Percentiles rank a stretch among this genome's conserved stretches.
Conservation (phyloP, 2,797 vertebrate species). For the Crypturellus tataupa region DNA sequence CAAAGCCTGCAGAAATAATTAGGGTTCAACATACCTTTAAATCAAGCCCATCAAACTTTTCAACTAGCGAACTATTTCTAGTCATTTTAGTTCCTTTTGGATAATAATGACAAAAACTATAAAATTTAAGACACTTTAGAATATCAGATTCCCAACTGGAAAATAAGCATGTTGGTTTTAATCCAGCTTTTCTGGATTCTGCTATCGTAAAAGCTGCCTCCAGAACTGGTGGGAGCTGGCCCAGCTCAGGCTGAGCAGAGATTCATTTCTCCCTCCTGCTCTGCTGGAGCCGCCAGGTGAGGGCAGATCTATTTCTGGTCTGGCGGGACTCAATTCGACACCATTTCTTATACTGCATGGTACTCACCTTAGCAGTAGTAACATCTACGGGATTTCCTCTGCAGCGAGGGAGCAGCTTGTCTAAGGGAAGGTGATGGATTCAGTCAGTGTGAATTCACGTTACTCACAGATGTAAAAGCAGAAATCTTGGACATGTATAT, state of each 20-base stretch:
- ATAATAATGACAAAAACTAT: neutral
- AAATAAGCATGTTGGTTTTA: neutral
- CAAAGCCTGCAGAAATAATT: conserved; percentile 31
- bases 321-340: neutral
- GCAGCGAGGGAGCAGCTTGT: neutral
- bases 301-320: neutral
- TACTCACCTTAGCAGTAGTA: neutral
- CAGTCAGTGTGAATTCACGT: neutral
- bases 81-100: neutral
- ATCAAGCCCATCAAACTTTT: neutral
- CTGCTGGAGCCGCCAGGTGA: neutral
- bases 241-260: neutral
- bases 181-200: conserved; percentile 7
- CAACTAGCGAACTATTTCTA: neutral
- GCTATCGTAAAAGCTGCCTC: neutral
- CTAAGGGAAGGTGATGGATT: neutral
- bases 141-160: neutral
- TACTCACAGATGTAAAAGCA: neutral
- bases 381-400: neutral
- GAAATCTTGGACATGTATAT: neutral
- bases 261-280: neutral
- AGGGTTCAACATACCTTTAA: neutral
- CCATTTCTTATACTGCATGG: neutral
- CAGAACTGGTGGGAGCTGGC: neutral
- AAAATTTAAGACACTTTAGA: conserved; percentile 1